phyloP scores from a whole-genome alignment of 2,888 invertebrate genomes.

The Limenitis camilla region DNA sequence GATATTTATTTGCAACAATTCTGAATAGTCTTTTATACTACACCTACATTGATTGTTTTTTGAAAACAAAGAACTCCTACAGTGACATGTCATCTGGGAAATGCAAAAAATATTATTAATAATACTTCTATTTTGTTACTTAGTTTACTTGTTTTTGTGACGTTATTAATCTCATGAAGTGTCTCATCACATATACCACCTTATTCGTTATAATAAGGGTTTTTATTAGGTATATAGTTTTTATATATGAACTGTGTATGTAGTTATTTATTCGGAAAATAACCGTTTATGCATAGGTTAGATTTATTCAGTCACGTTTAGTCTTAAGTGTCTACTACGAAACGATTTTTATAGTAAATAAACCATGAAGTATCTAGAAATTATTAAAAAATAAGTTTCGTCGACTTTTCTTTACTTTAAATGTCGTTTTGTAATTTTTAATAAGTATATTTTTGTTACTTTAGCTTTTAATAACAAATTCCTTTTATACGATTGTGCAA shows the following conservation, averaged over 20 bases:
- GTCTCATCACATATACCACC: slow-evolving; percentile 62
- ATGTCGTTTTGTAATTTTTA: slow-evolving; percentile 12
- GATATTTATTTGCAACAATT: too few species aligned
- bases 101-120: too few species aligned
- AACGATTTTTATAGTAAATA: slow-evolving; percentile 18
- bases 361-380: neutral
- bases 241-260: slow-evolving; percentile 47
- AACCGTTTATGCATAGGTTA: slow-evolving; percentile 55
- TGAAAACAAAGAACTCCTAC: too few species aligned
- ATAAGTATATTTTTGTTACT: neutral
- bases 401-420: neutral
- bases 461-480: slow-evolving; percentile 6
- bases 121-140: too few species aligned
- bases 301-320: slow-evolving; percentile 31
- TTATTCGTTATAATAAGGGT: slow-evolving; percentile 64
- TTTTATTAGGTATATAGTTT: slow-evolving; percentile 54
- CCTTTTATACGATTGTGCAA: slow-evolving; percentile 35
- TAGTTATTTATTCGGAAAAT: slow-evolving; percentile 64
- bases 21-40: too few species aligned
- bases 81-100: too few species aligned
- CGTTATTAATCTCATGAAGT: slow-evolving; percentile 13
- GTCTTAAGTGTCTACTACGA: slow-evolving; percentile 25
- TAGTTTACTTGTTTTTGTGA: neutral
- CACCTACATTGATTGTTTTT: too few species aligned
- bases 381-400: too few species aligned